Evolutionary conservation across 2,888 invertebrate species (phyloP).

Genomic region (Machimus rusticus): DNA sequence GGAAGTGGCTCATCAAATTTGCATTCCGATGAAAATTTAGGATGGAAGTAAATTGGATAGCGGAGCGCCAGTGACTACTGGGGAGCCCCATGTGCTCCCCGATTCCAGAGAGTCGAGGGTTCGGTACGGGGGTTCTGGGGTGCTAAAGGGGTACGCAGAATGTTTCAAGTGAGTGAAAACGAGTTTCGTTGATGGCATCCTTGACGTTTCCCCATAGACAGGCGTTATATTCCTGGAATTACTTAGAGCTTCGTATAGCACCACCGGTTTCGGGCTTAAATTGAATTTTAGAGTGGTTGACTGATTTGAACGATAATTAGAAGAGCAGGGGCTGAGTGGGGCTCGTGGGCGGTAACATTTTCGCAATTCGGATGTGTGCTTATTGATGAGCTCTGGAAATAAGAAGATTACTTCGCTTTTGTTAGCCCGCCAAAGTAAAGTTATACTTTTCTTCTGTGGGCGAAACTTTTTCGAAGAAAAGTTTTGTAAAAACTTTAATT

Average conservation of each 20-base stretch:
- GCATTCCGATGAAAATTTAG: slow-evolving; percentile 18
- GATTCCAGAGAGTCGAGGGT: not conserved
- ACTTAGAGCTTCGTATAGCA: not conserved
- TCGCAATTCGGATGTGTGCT: not conserved
- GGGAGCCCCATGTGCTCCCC: not conserved
- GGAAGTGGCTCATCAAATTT: slow-evolving; percentile 26
- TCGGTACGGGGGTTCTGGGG: not conserved
- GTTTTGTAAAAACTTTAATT: not conserved
- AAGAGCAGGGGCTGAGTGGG: not conserved
- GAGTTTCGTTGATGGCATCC: not conserved
- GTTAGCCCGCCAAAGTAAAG: not conserved
- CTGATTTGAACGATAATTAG: slow-evolving; percentile 13
- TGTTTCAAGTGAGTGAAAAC: not conserved
- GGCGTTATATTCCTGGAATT: not conserved
- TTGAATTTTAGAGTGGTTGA: slow-evolving; percentile 25
- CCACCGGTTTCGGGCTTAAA: not conserved
- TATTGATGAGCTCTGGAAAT: not conserved
- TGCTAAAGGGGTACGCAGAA: not conserved
- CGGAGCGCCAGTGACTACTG: not conserved
- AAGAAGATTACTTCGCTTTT: not conserved
- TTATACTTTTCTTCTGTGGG: not conserved
- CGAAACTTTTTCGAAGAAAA: not conserved
- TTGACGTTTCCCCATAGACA: not conserved
- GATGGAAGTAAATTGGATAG: slow-evolving; percentile 1
- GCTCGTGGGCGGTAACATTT: not conserved